Evolutionary conservation across 2,113 vertebrate species (phyloP).

Genomic region (Anolis carolinensis): DNA sequence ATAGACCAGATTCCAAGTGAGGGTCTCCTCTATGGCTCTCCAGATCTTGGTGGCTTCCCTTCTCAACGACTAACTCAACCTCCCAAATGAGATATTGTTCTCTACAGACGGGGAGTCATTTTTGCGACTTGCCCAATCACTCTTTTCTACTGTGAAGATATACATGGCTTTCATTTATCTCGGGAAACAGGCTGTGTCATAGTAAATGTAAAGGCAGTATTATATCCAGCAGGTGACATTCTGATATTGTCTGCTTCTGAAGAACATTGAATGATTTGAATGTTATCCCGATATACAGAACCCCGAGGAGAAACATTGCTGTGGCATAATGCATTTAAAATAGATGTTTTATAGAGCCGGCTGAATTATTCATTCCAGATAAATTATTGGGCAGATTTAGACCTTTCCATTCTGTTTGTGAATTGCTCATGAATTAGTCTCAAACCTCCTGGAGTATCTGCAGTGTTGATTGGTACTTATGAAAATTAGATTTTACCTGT

Average conservation of each 20-base stretch:
- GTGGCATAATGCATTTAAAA: slow-evolving; percentile 29
- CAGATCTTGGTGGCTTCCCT: neutral
- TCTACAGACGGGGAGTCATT: neutral
- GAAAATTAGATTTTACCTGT: slow-evolving; percentile 41
- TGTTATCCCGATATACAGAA: slow-evolving; percentile 13
- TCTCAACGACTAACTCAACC: neutral
- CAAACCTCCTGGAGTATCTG: slow-evolving; percentile 12
- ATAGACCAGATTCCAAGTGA: neutral
- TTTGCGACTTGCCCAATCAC: neutral
- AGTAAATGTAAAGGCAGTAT: slow-evolving; percentile 33
- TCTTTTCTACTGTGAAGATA: neutral
- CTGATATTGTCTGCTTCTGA: slow-evolving; percentile 35
- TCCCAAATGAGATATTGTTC: slow-evolving; percentile 5
- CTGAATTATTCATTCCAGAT: slow-evolving; percentile 46
- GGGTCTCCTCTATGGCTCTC: neutral
- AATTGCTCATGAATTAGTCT: slow-evolving; percentile 34
- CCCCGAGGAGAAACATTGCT: slow-evolving; percentile 31
- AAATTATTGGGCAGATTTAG: slow-evolving; percentile 24
- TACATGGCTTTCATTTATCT: slow-evolving; percentile 11
- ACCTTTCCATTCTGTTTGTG: slow-evolving; percentile 35
- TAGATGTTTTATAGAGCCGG: slow-evolving; percentile 29
- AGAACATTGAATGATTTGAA: slow-evolving; percentile 22
- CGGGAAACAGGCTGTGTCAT: slow-evolving; percentile 16
- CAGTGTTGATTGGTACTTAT: slow-evolving; percentile 17
- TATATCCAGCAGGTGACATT: slow-evolving; percentile 23